Evolutionary conservation across 2,797 vertebrate genomes (phyloP), one percentile per base, ranked within the genome.

Genomic region (Lepilemur ruficaudatus): DNA sequence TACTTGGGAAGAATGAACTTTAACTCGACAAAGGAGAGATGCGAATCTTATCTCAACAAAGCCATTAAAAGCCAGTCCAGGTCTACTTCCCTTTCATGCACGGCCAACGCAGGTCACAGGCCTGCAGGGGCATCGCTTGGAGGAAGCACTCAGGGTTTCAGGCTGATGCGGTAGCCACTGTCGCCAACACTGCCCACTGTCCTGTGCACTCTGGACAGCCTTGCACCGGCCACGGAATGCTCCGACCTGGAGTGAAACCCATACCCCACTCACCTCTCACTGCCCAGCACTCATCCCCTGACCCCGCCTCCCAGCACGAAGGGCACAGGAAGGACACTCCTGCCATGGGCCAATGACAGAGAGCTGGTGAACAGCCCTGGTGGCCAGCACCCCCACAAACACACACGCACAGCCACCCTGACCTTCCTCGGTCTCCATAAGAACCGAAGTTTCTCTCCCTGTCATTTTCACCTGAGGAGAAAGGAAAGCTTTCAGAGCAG

Each of bases 141-240:
- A 3, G 10, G 11, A 8, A 25, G 22, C 94, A 67, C 7, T 25
- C 63, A 15, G 61, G 43, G 2, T 5, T 18, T 32, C 75, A 30
- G 25, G 65, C 59, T 46, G 28, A 7, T 0, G 30, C 14, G 10
- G 22, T 0, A 13, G 67, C 38, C 70, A 7, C 3, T 2, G 1
- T 43, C 72, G 23, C 9, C 0, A 69, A 2, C 0, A 18, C 46
- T 1, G 41, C 17, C 4, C 0, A 72, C 75, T 30, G 0, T 46
- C 22, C 59, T 85, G 17, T 46, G n/a, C 57, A 41, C 70, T 55
- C 69, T 0, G 43, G 25, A 55, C 79, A 3, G 23, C 13, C 30
- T 43, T 23, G 13, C 17, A 4, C 41, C 5, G 23, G 32, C 28
- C n/a, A 87, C 0, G 0, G 43, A 63, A 59, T 2, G 32, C 67